A percentile compares a stretch with the other conserved stretches of the same genome.
phyloP scores from a whole-genome alignment of 1,140 invertebrate species.

The Aplysia californica region DNA sequence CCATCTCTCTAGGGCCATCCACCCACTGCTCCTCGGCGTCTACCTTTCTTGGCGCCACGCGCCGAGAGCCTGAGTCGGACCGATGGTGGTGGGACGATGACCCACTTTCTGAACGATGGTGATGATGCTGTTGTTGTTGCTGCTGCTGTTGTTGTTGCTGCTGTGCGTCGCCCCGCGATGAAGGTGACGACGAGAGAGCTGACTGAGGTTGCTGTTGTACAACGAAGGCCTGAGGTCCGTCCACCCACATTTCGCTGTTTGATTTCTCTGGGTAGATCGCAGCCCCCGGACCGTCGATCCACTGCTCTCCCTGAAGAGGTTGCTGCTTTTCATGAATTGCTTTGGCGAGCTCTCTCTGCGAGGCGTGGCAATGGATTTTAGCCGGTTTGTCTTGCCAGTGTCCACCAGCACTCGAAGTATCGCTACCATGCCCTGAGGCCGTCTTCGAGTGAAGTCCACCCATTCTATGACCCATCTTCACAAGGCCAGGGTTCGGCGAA shows the following conservation, averaged over 20 bases:
- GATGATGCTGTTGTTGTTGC: constrained; percentile 31
- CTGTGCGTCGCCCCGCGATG: constrained; percentile 2
- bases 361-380: constrained; percentile 26
- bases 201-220: constrained; percentile 41
- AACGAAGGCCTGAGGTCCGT: constrained; percentile 62
- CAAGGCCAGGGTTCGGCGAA: constrained; percentile 33
- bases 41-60: constrained; percentile 67
- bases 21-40: constrained; percentile 93
- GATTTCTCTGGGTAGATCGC: constrained; percentile 52
- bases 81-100: constrained; percentile 16
- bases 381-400: constrained; percentile 34
- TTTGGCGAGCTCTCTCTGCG: constrained; percentile 23
- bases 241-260: constrained; percentile 60
- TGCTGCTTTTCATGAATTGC: constrained; percentile 23
- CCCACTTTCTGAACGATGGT: no score
- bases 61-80: constrained; percentile 17
- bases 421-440: neutral
- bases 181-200: neutral
- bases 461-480: constrained; percentile 29
- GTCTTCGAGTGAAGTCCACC: neutral
- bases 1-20: constrained; percentile 79
- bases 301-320: constrained; percentile 80
- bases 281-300: constrained; percentile 89
- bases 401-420: neutral
- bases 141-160: constrained; percentile 29